phyloP scores from a whole-genome alignment of 2,888 invertebrate species.

The Diabrotica balteata region DNA sequence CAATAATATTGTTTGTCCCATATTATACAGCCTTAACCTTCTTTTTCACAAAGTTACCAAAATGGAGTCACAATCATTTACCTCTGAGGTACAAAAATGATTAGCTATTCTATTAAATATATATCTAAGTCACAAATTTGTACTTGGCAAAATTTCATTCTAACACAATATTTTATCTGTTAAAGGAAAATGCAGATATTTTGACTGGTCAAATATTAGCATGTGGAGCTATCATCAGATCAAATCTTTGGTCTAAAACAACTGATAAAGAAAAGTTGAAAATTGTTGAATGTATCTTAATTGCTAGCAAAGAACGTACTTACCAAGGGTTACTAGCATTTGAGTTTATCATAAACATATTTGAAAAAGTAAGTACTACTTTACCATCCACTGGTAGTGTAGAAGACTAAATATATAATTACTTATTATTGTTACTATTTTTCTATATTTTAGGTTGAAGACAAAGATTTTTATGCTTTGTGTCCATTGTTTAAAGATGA shows the following conservation, averaged over 20 bases:
- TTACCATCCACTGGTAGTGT: too few relatives aligned
- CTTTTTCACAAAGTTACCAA: not conserved
- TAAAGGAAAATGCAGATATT: conserved; percentile 77
- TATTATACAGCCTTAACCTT: not conserved
- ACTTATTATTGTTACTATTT: conserved; percentile 10
- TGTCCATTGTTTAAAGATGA: conserved; percentile 70
- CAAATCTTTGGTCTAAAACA: conserved; percentile 65
- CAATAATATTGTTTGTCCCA: too few relatives aligned
- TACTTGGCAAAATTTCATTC: not conserved
- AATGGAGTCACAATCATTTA: too few relatives aligned
- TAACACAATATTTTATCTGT: conserved; percentile 38
- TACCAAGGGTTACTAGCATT: conserved; percentile 69
- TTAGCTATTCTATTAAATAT: too few relatives aligned
- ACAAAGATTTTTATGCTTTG: conserved; percentile 65
- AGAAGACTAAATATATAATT: too few relatives aligned
- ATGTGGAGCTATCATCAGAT: conserved; percentile 74
- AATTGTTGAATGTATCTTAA: conserved; percentile 60
- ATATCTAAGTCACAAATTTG: too few relatives aligned
- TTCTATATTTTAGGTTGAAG: conserved; percentile 42
- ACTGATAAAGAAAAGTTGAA: conserved; percentile 62
- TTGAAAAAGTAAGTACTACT: conserved; percentile 61
- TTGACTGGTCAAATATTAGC: conserved; percentile 74
- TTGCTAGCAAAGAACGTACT: conserved; percentile 68
- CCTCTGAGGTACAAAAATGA: too few relatives aligned
- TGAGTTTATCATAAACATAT: conserved; percentile 68